Percentiles rank a stretch among this genome's conserved stretches.
These are phyloP conservation scores for Erebia epiphron DNA, from an alignment of 2,888 invertebrate genomes.

Conservation along the genomic window DNA sequence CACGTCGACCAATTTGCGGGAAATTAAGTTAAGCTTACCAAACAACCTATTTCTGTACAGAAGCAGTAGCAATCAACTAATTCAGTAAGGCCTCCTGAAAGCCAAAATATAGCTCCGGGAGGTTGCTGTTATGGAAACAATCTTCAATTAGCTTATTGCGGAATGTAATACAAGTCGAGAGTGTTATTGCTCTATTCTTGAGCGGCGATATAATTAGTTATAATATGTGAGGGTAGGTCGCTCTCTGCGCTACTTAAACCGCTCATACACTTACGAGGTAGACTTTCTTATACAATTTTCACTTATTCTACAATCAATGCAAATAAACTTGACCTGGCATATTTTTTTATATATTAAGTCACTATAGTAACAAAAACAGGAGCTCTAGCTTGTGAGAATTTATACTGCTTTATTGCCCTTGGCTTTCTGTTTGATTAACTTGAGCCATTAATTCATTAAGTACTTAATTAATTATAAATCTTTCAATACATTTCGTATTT, in stretches of 20 bases:
- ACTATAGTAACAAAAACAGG: no score
- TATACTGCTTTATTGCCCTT: no score
- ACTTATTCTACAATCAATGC: neutral
- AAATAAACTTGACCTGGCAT: neutral
- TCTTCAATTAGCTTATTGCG: conserved; percentile 56
- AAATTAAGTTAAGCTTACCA: neutral
- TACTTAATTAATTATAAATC: conserved; percentile 4
- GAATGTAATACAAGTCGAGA: conserved; percentile 51
- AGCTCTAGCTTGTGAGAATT: no score
- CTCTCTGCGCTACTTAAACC: conserved; percentile 7
- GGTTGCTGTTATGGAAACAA: conserved; percentile 68
- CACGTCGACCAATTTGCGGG: no score
- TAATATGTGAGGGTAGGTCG: conserved; percentile 16
- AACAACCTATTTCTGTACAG: conserved; percentile 2
- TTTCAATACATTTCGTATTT: neutral
- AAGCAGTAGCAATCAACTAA: conserved; percentile 7
- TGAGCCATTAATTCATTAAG: neutral
- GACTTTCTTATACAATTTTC: neutral
- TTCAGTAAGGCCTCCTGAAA: neutral
- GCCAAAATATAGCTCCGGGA: conserved; percentile 23
- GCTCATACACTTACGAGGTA: neutral
- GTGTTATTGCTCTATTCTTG: conserved; percentile 61
- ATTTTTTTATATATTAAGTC: no score
- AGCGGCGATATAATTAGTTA: conserved; percentile 55
- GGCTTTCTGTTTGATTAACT: neutral